Percentiles rank a stretch among this genome's conserved stretches.
Conservation (phyloP, 2,888 invertebrate species). For the Lacanobia oleracea region DNA sequence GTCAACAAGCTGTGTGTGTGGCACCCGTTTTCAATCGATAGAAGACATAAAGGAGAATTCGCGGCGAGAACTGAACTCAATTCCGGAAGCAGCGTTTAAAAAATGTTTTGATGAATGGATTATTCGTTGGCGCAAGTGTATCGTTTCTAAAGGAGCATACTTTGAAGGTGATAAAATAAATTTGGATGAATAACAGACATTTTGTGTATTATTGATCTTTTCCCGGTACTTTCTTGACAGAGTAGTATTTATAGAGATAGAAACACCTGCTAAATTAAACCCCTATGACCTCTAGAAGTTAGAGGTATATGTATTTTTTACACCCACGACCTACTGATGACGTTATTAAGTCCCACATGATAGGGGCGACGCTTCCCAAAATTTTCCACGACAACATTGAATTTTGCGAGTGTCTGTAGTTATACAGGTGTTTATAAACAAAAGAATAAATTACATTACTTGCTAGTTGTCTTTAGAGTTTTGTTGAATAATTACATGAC, state of each 20-base stretch:
- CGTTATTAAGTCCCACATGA: not conserved
- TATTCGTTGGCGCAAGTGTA: no score
- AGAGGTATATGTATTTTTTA: constrained; percentile 9
- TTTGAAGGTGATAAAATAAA: no score
- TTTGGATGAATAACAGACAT: no score
- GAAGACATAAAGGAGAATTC: no score
- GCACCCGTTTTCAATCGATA: no score
- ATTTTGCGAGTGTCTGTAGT: constrained; percentile 31
- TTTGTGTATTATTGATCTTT: no score
- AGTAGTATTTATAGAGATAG: not conserved
- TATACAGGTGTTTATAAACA: constrained; percentile 42
- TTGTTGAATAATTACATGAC: constrained; percentile 8
- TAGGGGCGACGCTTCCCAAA: constrained; percentile 12
- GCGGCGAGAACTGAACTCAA: no score
- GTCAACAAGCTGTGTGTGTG: no score
- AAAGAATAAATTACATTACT: constrained; percentile 41
- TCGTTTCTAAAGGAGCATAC: no score
- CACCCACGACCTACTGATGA: not conserved
- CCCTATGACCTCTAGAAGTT: not conserved
- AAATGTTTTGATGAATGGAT: no score
- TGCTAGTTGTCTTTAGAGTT: constrained; percentile 22
- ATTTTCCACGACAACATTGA: constrained; percentile 4
- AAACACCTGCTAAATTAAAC: not conserved
- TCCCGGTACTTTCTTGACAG: no score
- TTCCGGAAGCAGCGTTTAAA: no score